Base-by-base conservation (phyloP, 2,797 vertebrate genomes). In the Euthynnus affinis region DNA sequence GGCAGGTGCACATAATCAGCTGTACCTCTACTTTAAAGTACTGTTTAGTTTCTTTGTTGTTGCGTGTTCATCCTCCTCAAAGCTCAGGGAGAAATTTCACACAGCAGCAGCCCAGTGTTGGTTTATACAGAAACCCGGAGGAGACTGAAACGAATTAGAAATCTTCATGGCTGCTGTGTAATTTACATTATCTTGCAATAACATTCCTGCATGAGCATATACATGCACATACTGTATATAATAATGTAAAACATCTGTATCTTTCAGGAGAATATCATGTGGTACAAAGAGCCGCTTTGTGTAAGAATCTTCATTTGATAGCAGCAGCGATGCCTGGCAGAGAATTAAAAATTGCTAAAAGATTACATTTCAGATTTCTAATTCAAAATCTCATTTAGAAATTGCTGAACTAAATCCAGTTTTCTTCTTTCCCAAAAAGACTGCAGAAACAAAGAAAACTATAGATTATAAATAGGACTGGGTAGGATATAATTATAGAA, bases 161-260 rank as follows among this genome's bases (percentile, higher is more conserved):
- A 48, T 7, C 44, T 34, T 59, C 25, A 46, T 57, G 42, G 23
- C 34, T 51, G 22, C 8, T 23, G 51, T 27, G 27, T 49, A 20
- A 57, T 71, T 59, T 78, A 10, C 2, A 34, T 65, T 59, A 15
- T 59, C 32, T 14, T 49, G 55, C 12, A 17, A n/a, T 71, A 22
- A n/a, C 56, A 66, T 72, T 44, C 10, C 32, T 44, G 17, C 42
- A 15, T 49, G 49, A 22, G 18, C 12, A 22, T 14, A 15, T 32
- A 13, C 23, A 56, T 9, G 23, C 2, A 20, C 17, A 18, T 2
- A 18, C 5, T 59, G 6, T 59, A 17, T 51, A 22, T 17, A 7
- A n/a, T 62, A 15, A 52, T 27, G 5, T 52, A 1, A 51, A 42
- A 29, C 22, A 58, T 42, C 44, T 13, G 48, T 12, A 52, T 29